phyloP scores from a whole-genome alignment of 2,888 invertebrate genomes.

The Opisthograptis luteolata region DNA sequence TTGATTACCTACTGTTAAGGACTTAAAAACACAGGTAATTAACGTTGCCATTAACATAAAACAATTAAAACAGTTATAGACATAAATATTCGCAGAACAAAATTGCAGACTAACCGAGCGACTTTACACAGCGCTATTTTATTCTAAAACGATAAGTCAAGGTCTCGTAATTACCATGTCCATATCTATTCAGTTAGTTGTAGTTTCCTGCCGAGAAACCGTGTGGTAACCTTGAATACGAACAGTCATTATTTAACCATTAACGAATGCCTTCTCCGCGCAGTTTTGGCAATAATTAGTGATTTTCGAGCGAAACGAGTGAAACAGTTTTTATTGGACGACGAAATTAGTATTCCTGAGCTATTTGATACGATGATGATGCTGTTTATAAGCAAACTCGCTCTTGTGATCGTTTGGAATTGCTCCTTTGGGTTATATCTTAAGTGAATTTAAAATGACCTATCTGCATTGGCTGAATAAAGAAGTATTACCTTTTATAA shows the following conservation, averaged over 20 bases:
- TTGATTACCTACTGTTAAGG: conserved; percentile 4
- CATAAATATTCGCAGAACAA: conserved; percentile 24
- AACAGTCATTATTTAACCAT: conserved; percentile 77
- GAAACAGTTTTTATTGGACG: conserved; percentile 34
- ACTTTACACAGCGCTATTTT: conserved; percentile 71
- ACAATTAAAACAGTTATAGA: conserved; percentile 20
- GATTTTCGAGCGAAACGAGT: conserved; percentile 47
- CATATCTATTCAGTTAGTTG: conserved; percentile 77
- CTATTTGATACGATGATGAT: conserved; percentile 12
- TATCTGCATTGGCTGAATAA: no score
- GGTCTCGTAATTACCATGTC: conserved; percentile 76
- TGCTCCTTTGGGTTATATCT: no score
- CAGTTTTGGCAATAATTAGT: conserved; percentile 71
- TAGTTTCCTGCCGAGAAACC: conserved; percentile 77
- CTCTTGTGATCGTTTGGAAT: background rate
- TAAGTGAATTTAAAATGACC: no score
- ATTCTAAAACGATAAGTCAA: conserved; percentile 82
- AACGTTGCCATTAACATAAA: conserved; percentile 14
- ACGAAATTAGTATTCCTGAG: conserved; percentile 32
- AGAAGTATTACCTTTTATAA: no score
- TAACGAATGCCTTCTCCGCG: conserved; percentile 70
- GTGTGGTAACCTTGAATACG: conserved; percentile 70
- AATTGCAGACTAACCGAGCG: conserved; percentile 42
- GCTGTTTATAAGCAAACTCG: conserved; percentile 5
- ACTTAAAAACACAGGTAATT: conserved; percentile 3